These are phyloP conservation scores for Uromys caudimaculatus DNA, from an alignment of 2,797 vertebrate genomes.

Conservation along the genomic window DNA sequence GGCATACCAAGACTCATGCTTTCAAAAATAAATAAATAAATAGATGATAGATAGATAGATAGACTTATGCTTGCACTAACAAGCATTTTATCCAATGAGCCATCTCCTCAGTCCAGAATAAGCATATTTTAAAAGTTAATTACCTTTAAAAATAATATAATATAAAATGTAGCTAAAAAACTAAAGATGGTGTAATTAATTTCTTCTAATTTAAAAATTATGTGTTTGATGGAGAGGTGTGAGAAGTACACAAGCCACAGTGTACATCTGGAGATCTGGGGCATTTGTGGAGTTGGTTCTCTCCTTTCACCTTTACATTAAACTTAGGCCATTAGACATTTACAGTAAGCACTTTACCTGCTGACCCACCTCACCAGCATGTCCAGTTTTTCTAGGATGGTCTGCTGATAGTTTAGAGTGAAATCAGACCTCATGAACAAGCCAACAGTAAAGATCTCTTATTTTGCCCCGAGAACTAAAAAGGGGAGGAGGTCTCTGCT, in stretches of 20 bases:
- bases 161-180: background rate
- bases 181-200: background rate
- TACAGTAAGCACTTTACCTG: background rate
- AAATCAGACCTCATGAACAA: conserved; percentile 2
- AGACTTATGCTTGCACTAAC: background rate
- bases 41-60: no score
- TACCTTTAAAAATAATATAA: background rate
- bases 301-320: background rate
- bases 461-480: background rate
- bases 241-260: background rate
- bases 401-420: background rate
- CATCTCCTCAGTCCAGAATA: background rate
- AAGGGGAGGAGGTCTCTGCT: background rate
- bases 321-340: background rate
- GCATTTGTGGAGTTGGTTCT: background rate
- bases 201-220: background rate
- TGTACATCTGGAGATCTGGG: background rate
- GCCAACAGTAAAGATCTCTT: background rate
- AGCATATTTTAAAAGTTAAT: conserved; percentile 27
- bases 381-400: background rate
- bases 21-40: no score
- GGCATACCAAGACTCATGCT: background rate
- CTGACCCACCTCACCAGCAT: background rate
- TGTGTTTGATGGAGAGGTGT: background rate
- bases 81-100: background rate